Evolutionary conservation across 2,888 invertebrate species (phyloP), one percentile per base, ranked within the genome.

Genomic region (Gandaritis pyraliata): DNA sequence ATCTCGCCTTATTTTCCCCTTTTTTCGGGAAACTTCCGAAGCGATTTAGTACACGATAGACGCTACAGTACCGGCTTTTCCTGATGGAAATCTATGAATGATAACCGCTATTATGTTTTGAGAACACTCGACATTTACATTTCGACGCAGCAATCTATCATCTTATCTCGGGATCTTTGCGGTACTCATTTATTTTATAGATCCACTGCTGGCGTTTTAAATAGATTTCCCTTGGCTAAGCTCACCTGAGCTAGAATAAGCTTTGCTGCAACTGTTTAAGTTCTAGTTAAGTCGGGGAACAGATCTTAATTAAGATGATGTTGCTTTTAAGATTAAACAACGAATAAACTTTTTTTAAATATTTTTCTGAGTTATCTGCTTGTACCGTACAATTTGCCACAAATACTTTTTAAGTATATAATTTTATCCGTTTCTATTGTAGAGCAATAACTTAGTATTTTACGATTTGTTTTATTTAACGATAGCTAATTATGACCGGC

Each of bases 51-150:
- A 84, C 85, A 86, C 87, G 87, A 87, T 51, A 62, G 56, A 23
- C 55, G 51, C 57, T 84, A 86, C 85, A 75, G 77, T 81, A 80
- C 79, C 80, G 78, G 81, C 82, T 79, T 85, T 87, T 88, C 86
- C 81, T 83, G 89, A 88, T 88, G 85, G 84, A 85, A 88, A 90
- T 90, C 90, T 89, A 86, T 87, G 86, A 86, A 85, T 83, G 83
- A 88, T 85, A 85, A 79, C 80, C 79, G 76, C 75, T 74, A 74
- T 75, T 76, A 72, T 73, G 68, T 76, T 75, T 71, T 69, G 70
- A 73, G 58, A 71, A 73, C 73, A 73, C 70, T 68, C 68, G 72
- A 75, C 75, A 77, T 79, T 80, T 76, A 75, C 75, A 77, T 79
- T 83, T 77, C 78, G 74, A 80, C 78, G 72, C 64, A 69, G 78